Evolutionary conservation across 2,797 vertebrate species (phyloP).

Genomic region (Myoxocephalus aenaeus): DNA sequence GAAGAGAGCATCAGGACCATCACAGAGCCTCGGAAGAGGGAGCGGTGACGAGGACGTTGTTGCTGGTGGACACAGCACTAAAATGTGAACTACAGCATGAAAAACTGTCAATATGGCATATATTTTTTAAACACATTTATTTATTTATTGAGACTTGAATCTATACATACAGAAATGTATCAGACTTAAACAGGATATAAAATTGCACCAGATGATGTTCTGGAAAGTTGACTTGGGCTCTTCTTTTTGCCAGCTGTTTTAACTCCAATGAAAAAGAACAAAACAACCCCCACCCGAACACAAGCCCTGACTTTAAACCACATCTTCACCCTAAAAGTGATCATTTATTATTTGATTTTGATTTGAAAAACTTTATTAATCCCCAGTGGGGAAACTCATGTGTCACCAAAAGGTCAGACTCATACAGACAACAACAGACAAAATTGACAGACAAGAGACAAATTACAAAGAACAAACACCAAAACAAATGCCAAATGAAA

Average conservation of each 20-base stretch:
- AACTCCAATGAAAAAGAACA: not conserved
- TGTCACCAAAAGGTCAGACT: no score
- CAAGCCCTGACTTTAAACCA: no score
- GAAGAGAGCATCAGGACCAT: not conserved
- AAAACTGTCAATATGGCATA: not conserved
- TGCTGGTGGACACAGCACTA: slow-evolving; percentile 54
- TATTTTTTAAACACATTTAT: not conserved
- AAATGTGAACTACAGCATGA: slow-evolving; percentile 53
- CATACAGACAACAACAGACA: no score
- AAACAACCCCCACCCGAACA: not conserved
- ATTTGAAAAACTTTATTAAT: no score
- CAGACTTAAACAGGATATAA: not conserved
- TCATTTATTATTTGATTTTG: no score
- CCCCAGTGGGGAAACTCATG: no score
- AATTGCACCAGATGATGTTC: not conserved
- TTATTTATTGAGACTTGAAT: slow-evolving; percentile 3
- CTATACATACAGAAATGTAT: not conserved
- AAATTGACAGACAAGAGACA: no score
- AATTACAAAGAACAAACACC: no score
- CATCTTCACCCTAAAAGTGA: no score
- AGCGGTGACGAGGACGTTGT: not conserved
- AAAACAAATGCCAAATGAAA: no score
- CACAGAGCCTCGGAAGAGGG: not conserved
- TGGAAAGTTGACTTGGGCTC: not conserved
- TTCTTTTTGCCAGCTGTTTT: not conserved